Base-by-base conservation (phyloP, 2,888 invertebrate genomes). In the Bedellia somnulentella region DNA sequence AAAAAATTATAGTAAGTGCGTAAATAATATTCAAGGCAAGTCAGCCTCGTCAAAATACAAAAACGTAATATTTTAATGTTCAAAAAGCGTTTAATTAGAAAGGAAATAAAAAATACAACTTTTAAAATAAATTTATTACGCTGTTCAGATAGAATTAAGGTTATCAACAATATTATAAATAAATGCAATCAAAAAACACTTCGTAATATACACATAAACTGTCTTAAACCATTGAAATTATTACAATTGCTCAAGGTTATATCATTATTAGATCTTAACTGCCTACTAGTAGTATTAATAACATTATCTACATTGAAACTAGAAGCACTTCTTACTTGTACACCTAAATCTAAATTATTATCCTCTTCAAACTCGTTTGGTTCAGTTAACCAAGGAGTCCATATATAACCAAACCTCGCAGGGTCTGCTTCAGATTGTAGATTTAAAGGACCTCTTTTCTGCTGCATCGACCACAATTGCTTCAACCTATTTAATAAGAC, bases 351-450 rank as follows among this genome's bases (percentile, higher is more conserved):
- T 5, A 5, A 18, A n/a, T n/a, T n/a, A 15, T 21, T 11, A 13
- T 15, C 18, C 3, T 27, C 25, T n/a, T 31, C 22, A 21, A 6
- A 9, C 6, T 16, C 13, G 9, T 28, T 16, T 4, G 9, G 14
- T n/a, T 42, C 39, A 21, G 43, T 40, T 11, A 59, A 37, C 85
- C 85, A 88, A 0, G 85, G 82, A 26, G 78, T 79, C 88, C 89
- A 92, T 1, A 82, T 80, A 44, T 85, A 83, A 50, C 83, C 81
- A 55, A 82, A 86, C 40, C 81, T 76, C 24, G 79, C 79, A 0
- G 91, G 91, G 52, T 89, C 83, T 1, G 86, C 85, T 34, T 64
- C 55, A 10, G 57, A 60, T 12, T 73, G 61, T 2, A 81, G 66
- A 27, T 64, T 64, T 31, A 73, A 67, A 2, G 71, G 45, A 24